Base-by-base conservation (phyloP, 1,140 invertebrate genomes). In the Seison nebaliae region DNA sequence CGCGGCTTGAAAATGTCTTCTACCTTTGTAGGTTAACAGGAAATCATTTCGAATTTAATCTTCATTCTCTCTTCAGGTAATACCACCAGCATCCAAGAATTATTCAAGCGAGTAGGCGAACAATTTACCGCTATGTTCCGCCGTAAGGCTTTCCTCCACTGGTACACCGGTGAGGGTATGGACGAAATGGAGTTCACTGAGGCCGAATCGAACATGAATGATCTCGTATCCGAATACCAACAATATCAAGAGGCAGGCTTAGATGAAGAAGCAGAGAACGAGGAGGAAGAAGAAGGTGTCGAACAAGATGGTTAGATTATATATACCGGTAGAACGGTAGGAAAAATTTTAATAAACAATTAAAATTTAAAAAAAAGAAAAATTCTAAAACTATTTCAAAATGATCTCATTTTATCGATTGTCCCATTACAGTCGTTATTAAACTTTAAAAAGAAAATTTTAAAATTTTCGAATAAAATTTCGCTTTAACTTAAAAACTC, bases 71-170 rank as follows among this genome's bases (percentile, higher is more conserved):
- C 4, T 23, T 20, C 39, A 18, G 28, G 28, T 4, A 30, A 30
- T 17, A 30, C 2, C 3, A 30, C 28, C 2, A 8, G 12, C 2
- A 30, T 30, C 17, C 28, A 30, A n/a, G 3, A 30, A 30, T 30
- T 30, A 17, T 30, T 30, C 16, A 14, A 30, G 17, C 12, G 28
- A 9, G 17, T 36, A 22, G n/a, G 66, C 11, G 75, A 79, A 55
- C 74, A 78, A 50, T 79, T 79, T 50, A 74, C 73, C 14, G 60
- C 76, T 35, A 83, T 83, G 79, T 83, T 83, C 67, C 69, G 79
- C 48, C 65, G 78, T 48, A 78, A 76, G 67, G 46, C 76, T 54
- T 84, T 84, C 69, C 64, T 84, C 36, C 78, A 83, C 65, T 84
- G 79, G 79, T 73, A 75, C 69, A 72, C 57, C 7, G 59, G 60